phyloP scores from a whole-genome alignment of 2,888 invertebrate species.

The Nomada fucata region DNA sequence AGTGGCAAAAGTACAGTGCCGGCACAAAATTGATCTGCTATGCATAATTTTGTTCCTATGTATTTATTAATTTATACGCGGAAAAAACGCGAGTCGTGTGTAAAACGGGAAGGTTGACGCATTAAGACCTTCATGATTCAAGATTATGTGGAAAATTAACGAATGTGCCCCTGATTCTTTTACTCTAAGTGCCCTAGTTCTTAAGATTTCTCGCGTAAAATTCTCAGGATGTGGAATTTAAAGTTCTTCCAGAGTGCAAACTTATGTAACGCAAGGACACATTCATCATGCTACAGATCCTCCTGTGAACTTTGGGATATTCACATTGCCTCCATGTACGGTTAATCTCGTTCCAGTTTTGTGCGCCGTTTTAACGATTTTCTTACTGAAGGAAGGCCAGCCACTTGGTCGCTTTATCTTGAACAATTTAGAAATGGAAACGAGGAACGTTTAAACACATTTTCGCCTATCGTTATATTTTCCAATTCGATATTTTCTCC shows the following conservation, averaged over 20 bases:
- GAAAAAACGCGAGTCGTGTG: no score
- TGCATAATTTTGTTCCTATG: no score
- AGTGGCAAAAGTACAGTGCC: no score
- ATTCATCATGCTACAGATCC: constrained; percentile 25
- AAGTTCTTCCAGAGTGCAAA: constrained; percentile 15
- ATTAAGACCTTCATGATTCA: background rate
- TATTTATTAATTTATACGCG: no score
- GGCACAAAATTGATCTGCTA: no score
- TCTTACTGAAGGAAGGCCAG: no score
- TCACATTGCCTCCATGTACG: background rate
- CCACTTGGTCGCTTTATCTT: no score
- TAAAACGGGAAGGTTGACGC: no score
- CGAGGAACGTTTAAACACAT: no score
- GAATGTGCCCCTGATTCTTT: background rate
- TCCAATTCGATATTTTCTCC: no score
- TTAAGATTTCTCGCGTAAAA: background rate
- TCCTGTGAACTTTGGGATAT: constrained; percentile 4
- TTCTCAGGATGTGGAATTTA: constrained; percentile 6
- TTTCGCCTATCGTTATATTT: no score
- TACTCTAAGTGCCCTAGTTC: constrained; percentile 2
- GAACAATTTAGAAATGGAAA: no score
- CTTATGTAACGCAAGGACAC: constrained; percentile 25
- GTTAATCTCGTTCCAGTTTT: constrained; percentile 15
- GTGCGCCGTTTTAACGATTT: background rate
- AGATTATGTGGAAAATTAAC: background rate